Percentiles rank a stretch among this genome's conserved stretches.
These are phyloP conservation scores for Sebastes paucispinis DNA, from an alignment of 2,797 vertebrate species.

Conservation along the genomic window DNA sequence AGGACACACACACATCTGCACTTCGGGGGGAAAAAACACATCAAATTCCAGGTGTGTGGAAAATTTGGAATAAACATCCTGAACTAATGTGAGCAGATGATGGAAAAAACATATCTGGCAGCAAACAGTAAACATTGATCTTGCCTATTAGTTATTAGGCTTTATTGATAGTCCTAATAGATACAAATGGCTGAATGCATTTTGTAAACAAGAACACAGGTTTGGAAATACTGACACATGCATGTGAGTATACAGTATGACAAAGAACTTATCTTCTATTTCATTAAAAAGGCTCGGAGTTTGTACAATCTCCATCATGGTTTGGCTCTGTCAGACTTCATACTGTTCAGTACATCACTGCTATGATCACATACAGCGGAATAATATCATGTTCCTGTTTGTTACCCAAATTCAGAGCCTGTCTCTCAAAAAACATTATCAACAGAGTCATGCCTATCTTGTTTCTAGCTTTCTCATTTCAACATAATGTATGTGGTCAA, in stretches of 20 bases:
- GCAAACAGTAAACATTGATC: conserved; percentile 31
- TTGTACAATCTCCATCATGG: conserved; percentile 6
- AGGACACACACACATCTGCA: conserved; percentile 7
- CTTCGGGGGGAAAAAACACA: neutral
- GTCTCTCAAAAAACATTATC: conserved; percentile 4
- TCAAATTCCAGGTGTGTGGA: conserved; percentile 44
- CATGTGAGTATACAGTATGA: neutral
- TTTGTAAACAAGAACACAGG: conserved; percentile 19
- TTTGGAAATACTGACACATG: neutral
- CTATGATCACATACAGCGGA: conserved; percentile 3
- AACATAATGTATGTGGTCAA: neutral
- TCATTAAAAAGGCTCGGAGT: conserved; percentile 8
- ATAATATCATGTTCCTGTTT: conserved; percentile 13
- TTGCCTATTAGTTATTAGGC: conserved; percentile 23
- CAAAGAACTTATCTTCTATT: conserved; percentile 17
- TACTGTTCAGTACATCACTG: conserved; percentile 24
- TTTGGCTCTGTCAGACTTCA: conserved; percentile 17
- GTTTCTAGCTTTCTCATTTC: conserved; percentile 16
- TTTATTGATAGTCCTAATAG: conserved; percentile 38
- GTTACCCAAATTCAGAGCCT: neutral
- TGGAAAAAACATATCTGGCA: conserved; percentile 47
- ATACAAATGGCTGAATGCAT: conserved; percentile 17
- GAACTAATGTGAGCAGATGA: conserved; percentile 46
- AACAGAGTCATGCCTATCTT: conserved; percentile 10
- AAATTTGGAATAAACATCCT: conserved; percentile 48